Base-by-base conservation (phyloP, 1,140 invertebrate species). In the Oedothorax gibbosus region DNA sequence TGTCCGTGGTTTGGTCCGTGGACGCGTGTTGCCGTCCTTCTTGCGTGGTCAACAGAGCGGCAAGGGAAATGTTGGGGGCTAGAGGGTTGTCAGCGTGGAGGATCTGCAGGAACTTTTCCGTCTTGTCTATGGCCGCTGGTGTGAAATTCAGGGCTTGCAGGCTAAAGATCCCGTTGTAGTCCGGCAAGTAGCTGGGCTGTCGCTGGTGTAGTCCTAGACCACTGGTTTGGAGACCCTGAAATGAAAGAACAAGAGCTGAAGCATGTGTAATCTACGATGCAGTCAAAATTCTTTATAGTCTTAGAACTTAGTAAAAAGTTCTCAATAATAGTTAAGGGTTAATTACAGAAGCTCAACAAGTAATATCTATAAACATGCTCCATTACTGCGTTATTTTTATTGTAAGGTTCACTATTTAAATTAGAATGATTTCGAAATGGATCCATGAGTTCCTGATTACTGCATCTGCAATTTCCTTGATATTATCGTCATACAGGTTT, bases 101-200 rank as follows among this genome's bases (percentile, higher is more conserved):
- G 18, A 54, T 53, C 12, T 35, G 35, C 1, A 49, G 35, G 18
- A 54, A 65, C 12, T 79, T 79, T 20, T 79, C 77, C 15, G 77
- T 65, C 56, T 75, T 75, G 71, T 75, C 81, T 14, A 66, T 18
- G 18, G 81, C 56, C 0, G 81, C 14, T n/a, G 71, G 57, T n/a
- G 81, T 84, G 51, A 75, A 84, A 15, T 84, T 84, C 50, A 84
- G 72, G 49, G 81, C 81, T 51, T 84, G 81, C 18, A 84, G 64
- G 21, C 81, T 84, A 50, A 84, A 84, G 50, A 84, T 84, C 2
- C 81, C 81, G 8, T 84, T 84, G 62, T 84, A 84, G 4, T 60
- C 56, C 6, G 81, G 81, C 9, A 84, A 68, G 20, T 84, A 84
- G 20, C 72, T 84, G 7, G 81, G 81, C 9, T 66, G 62, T 51